phyloP scores from a whole-genome alignment of 2,888 invertebrate genomes.

The Dynastes maya region DNA sequence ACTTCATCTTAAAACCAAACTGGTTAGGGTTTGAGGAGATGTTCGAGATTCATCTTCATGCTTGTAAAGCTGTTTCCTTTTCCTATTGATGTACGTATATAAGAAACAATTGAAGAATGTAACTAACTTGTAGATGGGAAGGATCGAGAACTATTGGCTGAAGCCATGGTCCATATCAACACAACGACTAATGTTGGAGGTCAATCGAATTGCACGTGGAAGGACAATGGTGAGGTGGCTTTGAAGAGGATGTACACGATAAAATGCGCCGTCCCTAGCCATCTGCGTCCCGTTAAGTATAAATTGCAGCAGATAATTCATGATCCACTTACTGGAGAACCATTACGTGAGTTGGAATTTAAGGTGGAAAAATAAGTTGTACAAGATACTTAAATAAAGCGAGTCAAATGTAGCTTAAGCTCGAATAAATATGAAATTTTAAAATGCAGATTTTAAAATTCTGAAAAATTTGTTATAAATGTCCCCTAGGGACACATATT shows the following conservation, averaged over 20 bases:
- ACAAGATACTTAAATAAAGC: too few species aligned
- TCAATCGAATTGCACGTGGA: background rate
- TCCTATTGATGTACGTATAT: too few species aligned
- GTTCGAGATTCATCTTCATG: background rate
- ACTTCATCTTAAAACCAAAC: slow-evolving; percentile 1
- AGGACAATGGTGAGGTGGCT: background rate
- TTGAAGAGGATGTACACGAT: background rate
- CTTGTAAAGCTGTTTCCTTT: background rate
- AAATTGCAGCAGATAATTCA: slow-evolving; percentile 3
- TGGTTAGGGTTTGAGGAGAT: background rate
- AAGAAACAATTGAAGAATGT: too few species aligned
- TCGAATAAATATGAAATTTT: too few species aligned
- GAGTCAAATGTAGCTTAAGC: too few species aligned
- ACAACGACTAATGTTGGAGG: slow-evolving; percentile 21
- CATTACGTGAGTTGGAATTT: background rate
- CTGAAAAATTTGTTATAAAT: too few species aligned
- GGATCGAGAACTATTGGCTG: background rate
- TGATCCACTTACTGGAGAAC: background rate
- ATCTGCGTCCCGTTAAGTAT: background rate
- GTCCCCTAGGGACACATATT: too few species aligned
- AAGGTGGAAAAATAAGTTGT: too few species aligned
- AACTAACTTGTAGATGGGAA: background rate
- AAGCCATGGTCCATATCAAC: background rate
- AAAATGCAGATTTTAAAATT: too few species aligned
- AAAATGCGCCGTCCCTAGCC: background rate